Evolutionary conservation across 1,140 invertebrate genomes (phyloP), one percentile per base, ranked within the genome.

Genomic region (Parapsyche elsis): DNA sequence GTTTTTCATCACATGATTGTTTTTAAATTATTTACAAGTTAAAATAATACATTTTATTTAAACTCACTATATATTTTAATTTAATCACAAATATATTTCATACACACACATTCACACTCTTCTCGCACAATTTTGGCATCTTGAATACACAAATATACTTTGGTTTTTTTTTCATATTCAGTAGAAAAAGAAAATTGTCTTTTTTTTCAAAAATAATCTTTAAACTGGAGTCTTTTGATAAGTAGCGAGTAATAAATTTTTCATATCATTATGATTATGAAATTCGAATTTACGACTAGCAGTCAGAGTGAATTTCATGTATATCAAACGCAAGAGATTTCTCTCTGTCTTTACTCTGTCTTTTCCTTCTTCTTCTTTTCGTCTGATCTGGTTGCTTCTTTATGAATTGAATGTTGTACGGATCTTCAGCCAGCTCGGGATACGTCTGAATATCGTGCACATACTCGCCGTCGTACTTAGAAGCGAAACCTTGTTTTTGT

Each of bases 401-500:
- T 10, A 94, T 91, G 85, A 97, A 97, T 83, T 94, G 92, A 74
- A 99, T 93, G 89, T 98, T 98, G 88, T 95, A 97, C 0, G 97
- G 96, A 90, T 99, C 97, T 88, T 98, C 97, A 12, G 96, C 95
- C 12, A 99, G 90, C 86, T 98, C 95, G 0, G 97, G 96, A 89
- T 96, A 98, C 16, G 93, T 88, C 83, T 94, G 92, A 16, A 97
- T 93, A 85, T 97, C 95, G 86, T 97, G 95, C 79, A 96, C 94
- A 89, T 97, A 98, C 84, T 97, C 94, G 70, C 94, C 95, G 84
- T 97, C 94, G 88, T 97, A 98, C 83, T 93, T 94, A 4, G 92
- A 90, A 12, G 94, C 94, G 84, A 93, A 93, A 12, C 96, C 96
- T 73, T 91, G 89, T 84, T 97, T 96, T 77, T 95, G 88, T 24